Conservation (phyloP, 2,113 vertebrate genomes). For the Melanostigma gelatinosum region DNA sequence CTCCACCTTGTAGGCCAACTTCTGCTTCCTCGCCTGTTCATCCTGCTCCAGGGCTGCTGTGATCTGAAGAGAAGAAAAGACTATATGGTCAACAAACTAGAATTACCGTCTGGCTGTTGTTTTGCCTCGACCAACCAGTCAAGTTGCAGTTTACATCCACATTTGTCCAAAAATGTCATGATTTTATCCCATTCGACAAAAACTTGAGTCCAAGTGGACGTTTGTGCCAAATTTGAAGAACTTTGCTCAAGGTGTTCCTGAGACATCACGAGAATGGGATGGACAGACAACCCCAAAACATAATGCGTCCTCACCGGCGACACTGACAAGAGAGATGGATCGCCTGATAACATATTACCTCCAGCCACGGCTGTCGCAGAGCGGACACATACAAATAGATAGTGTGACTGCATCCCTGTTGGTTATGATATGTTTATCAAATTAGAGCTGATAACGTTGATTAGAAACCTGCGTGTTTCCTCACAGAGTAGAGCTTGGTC, state of each 20-base stretch:
- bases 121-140: background rate
- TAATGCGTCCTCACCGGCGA: background rate
- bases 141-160: background rate
- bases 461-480: background rate
- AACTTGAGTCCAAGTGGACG: background rate
- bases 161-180: background rate
- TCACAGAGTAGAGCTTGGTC: background rate
- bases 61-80: conserved; percentile 83
- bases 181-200: background rate
- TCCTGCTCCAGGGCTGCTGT: conserved; percentile 93
- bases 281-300: background rate
- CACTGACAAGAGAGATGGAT: background rate
- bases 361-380: background rate
- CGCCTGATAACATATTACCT: background rate
- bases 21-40: conserved; percentile 93
- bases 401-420: background rate
- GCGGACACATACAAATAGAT: background rate
- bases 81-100: background rate
- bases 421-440: background rate
- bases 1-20: conserved; percentile 95
- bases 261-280: background rate
- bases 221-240: background rate
- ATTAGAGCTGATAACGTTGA: background rate
- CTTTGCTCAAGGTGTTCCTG: background rate
- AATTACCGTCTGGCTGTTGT: background rate